Evolutionary conservation across 2,888 invertebrate genomes (phyloP).

Genomic region (Pinctada fucata): DNA sequence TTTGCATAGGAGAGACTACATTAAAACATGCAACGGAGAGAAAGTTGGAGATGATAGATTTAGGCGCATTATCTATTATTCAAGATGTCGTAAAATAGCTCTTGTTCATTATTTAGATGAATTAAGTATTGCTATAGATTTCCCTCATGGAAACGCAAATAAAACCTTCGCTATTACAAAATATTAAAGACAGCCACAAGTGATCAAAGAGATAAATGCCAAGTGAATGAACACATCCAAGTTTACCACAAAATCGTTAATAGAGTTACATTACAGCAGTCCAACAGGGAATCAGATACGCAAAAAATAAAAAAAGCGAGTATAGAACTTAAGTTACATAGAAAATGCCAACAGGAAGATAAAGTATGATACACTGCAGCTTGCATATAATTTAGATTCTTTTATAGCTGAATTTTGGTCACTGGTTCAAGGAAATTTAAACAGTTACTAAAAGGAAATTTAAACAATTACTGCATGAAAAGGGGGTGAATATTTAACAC

Average conservation of each 20-base stretch:
- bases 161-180: neutral
- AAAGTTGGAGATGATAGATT: conserved; percentile 15
- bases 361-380: conserved; percentile 8
- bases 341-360: neutral
- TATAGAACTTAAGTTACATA: neutral
- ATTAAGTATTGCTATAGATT: neutral
- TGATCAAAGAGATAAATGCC: neutral
- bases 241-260: conserved; percentile 16
- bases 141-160: conserved; percentile 15
- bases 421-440: too few relatives aligned
- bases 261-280: neutral
- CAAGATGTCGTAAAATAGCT: neutral
- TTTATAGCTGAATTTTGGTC: conserved; percentile 6
- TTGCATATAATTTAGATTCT: conserved; percentile 12
- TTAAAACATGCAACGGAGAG: neutral
- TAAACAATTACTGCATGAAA: too few relatives aligned
- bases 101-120: conserved; percentile 12
- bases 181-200: neutral
- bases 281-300: conserved; percentile 9
- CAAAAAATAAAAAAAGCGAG: neutral
- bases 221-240: neutral
- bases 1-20: neutral
- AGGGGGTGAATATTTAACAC: too few relatives aligned
- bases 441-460: too few relatives aligned
- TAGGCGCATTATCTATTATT: conserved; percentile 5